Evolutionary conservation across 2,797 vertebrate species (phyloP), one percentile per base, ranked within the genome.

Genomic region (Eleutherodactylus coqui): DNA sequence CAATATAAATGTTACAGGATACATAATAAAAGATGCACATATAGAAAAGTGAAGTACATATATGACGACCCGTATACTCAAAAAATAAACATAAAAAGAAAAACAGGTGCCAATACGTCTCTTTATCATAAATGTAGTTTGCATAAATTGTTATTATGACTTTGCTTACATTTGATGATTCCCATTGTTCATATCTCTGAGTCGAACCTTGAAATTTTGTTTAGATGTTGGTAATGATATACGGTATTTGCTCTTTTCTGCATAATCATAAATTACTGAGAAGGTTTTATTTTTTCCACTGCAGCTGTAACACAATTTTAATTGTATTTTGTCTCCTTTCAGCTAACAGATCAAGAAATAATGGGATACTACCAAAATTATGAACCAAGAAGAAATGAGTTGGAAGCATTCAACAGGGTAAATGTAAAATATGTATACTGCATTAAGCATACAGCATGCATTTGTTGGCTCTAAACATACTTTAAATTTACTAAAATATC

Each of bases 341-440:
- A 99, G 97, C 92, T 99, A 16, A 92, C 95, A 38, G 97, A 98
- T 91, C 72, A 88, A 27, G 89, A 90, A 88, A 95, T 98, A 93
- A 95, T 96, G 94, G 92, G 91, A 83, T 98, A 97, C 92, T 94
- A 96, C 3, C 92, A 97, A 90, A 90, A 90, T 29, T 96, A 96
- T 92, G 92, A 90, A 51, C 92, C 93, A 36, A 94, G 97, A 87
- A 95, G 94, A 94, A 93, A 90, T 75, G 97, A 99, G 88, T 95
- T 99, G 92, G 95, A 96, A 86, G 97, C 97, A 83, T 99, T 99
- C 90, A 99, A 98, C 91, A 96, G 97, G 97, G 98, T 98, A 92
- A 95, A 86, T 62, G 4, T 5, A 69, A 21, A 47, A 13, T 38
- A 10, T 72, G 62, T 60, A 34, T 19, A 17, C 13, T 84, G 1